Evolutionary conservation across 2,888 invertebrate genomes (phyloP).

Genomic region (Sinhomidia bicolor): DNA sequence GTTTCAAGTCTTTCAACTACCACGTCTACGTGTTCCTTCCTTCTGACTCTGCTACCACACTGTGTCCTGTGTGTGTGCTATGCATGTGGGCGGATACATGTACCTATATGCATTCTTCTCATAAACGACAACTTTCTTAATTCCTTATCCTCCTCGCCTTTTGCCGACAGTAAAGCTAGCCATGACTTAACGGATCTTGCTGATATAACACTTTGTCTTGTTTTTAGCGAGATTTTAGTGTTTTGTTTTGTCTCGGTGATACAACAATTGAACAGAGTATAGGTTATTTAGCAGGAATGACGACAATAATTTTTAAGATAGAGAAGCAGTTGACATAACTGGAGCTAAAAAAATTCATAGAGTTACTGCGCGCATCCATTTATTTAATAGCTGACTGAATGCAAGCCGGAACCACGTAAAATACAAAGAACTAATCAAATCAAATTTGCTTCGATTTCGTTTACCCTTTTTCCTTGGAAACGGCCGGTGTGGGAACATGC

Average conservation of each 20-base stretch:
- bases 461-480: not conserved
- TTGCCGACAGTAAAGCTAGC: not conserved
- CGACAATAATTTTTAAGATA: not conserved
- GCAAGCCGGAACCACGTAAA: not conserved
- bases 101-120: not conserved
- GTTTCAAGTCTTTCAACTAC: not conserved
- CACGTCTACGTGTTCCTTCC: not conserved
- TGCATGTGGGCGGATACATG: not conserved
- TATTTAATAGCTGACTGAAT: not conserved
- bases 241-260: not conserved
- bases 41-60: not conserved
- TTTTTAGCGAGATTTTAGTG: not conserved
- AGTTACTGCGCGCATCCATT: slow-evolving; percentile 18
- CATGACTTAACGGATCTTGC: not conserved
- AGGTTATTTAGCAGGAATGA: not conserved
- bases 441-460: slow-evolving; percentile 40
- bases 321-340: not conserved
- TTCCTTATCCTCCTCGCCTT: not conserved
- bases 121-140: not conserved
- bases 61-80: not conserved
- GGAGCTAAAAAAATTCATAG: not conserved
- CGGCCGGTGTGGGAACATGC: slow-evolving; percentile 46
- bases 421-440: slow-evolving; percentile 45
- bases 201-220: slow-evolving; percentile 2
- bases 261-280: not conserved